Base-by-base conservation (phyloP, 2,113 vertebrate genomes). In the Crotalus tigris region DNA sequence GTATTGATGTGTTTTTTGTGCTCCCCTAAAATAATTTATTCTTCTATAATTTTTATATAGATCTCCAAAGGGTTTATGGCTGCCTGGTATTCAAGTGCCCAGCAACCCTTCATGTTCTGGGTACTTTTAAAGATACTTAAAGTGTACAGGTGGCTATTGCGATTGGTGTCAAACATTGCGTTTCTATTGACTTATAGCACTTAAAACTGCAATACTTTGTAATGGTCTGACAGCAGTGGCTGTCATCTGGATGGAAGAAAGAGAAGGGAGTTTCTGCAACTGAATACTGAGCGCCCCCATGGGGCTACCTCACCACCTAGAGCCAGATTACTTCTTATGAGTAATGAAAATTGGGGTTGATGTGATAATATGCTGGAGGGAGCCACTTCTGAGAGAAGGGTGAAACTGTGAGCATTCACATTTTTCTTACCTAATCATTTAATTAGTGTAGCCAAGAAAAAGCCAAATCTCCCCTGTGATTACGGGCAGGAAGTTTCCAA, bases 61-160 rank as follows among this genome's bases (percentile, higher is more conserved):
- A 96, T 95, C 96, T 64, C 85, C 91, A 94, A 94, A 95, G 53
- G 85, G 92, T 97, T 97, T 97, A 95, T 92, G 94, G 89, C 91
- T 93, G 53, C 13, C n/a, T 17, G 21, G 85, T 69, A 85, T 96
- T 69, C 89, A 95, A 1, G 91, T 92, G 86, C 44, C 91, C 44
- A 39, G 51, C 58, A 55, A 61, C 87, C 51, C 53, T 64, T 92
- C 91, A 75, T 57, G 90, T 2, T 46, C 0, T 39, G 44, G 91
- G 91, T 93, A 94, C 93, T 95, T 95, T 96, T 96, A 95, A 94
- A 94, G 44, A 23, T 39, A 89, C 75, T 89, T 75, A 91, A 53
- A 92, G 44, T 0, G 29, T 0, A 39, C 89, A 86, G 33, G 92
- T 92, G 59, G 53, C 53, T 21, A 1, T 3, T 59, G 13, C 21